A percentile compares a stretch with the other conserved stretches of the same genome.
Evolutionary conservation across 2,888 invertebrate species (phyloP).

Genomic region (Melipona beecheii): DNA sequence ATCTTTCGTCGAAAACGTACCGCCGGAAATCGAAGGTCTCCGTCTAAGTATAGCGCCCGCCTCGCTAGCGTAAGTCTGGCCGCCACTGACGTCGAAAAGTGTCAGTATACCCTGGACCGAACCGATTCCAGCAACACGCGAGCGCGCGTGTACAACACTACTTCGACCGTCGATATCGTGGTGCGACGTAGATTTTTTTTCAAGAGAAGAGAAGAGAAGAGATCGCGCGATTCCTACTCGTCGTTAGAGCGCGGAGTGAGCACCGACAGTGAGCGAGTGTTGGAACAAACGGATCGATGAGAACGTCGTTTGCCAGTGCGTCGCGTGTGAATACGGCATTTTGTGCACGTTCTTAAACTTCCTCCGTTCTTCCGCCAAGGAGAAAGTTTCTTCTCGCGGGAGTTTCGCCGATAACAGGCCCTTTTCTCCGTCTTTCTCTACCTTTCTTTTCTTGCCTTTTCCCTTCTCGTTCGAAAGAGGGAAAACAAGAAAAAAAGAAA

Average conservation of each 20-base stretch:
- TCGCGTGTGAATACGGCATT: constrained; percentile 39
- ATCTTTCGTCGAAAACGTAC: constrained; percentile 68
- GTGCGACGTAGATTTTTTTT: no score
- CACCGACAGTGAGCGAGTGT: no score
- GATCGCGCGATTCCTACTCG: not conserved
- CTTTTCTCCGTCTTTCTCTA: not conserved
- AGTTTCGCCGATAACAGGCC: not conserved
- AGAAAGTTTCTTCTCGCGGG: not conserved
- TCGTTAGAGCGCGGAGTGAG: no score
- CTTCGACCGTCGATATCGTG: no score
- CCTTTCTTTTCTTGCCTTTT: not conserved
- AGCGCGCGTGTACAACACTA: no score
- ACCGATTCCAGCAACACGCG: constrained; percentile 64
- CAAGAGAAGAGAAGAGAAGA: no score
- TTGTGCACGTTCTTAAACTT: constrained; percentile 7
- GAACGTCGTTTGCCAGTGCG: constrained; percentile 4
- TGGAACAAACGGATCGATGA: constrained; percentile 14
- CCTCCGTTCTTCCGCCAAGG: not conserved
- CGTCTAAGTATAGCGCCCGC: constrained; percentile 68
- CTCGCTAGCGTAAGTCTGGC: constrained; percentile 67
- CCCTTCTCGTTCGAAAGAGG: not conserved
- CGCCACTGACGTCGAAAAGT: constrained; percentile 70
- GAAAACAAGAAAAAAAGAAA: not conserved
- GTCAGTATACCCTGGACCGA: constrained; percentile 70
- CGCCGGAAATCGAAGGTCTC: constrained; percentile 74